Percentiles rank a stretch among this genome's conserved stretches.
These are phyloP conservation scores for Acipenser ruthenus DNA, from an alignment of 2,797 vertebrate genomes.

Conservation along the genomic window DNA sequence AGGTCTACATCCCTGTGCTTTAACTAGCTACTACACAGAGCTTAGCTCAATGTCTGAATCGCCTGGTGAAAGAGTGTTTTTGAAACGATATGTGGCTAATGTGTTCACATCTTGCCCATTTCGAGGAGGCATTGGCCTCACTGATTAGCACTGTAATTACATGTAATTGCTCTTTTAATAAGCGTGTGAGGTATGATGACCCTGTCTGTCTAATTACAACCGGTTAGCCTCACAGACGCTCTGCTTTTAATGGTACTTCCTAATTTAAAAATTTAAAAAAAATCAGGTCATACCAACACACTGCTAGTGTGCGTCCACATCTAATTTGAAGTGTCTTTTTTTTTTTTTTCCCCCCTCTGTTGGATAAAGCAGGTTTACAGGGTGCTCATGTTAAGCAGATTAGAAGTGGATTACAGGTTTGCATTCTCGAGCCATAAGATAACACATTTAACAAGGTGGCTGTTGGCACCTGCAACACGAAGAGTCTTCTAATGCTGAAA, in stretches of 20 bases:
- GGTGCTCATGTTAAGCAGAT: not conserved
- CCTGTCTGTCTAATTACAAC: too few species aligned
- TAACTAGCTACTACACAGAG: not conserved
- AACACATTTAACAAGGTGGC: too few species aligned
- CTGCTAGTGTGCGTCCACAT: too few species aligned
- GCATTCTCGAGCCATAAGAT: not conserved
- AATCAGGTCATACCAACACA: too few species aligned
- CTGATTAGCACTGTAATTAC: not conserved
- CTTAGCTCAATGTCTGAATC: not conserved
- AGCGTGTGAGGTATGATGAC: too few species aligned
- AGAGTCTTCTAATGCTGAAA: not conserved
- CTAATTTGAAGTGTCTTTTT: too few species aligned
- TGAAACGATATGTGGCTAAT: conserved; percentile 5
- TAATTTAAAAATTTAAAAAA: not conserved
- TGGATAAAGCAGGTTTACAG: too few species aligned
- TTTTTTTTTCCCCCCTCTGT: too few species aligned
- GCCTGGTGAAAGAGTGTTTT: not conserved
- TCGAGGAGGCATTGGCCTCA: not conserved
- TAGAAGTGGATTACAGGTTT: not conserved
- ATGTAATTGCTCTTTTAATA: conserved; percentile 2
- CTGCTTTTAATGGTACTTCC: not conserved
- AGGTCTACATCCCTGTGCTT: not conserved
- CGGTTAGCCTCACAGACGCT: not conserved
- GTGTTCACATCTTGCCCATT: not conserved
- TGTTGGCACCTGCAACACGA: too few species aligned